These are phyloP conservation scores for Mechanitis mazaeus DNA, from an alignment of 2,888 invertebrate genomes.

Conservation along the genomic window DNA sequence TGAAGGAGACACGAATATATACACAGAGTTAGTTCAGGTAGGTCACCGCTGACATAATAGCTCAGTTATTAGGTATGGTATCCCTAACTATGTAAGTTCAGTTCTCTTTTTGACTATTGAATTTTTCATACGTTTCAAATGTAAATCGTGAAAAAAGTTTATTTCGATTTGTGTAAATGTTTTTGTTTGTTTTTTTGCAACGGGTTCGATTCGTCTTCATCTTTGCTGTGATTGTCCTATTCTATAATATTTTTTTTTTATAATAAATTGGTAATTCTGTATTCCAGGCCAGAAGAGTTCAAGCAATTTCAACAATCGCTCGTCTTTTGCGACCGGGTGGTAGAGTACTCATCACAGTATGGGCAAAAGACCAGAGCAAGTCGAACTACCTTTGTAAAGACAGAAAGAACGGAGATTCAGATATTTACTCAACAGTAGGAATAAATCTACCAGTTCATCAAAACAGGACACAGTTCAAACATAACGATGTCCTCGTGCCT, in stretches of 20 bases:
- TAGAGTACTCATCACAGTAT: conserved; percentile 91
- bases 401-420: conserved; percentile 31
- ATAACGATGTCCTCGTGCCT: conserved; percentile 95
- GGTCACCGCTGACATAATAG: too few species aligned
- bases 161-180: too few species aligned
- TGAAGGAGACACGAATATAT: background rate
- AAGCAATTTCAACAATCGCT: conserved; percentile 85
- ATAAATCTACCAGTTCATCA: conserved; percentile 86
- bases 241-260: background rate
- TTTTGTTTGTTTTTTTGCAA: too few species aligned
- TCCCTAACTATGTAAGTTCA: too few species aligned
- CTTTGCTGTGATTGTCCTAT: too few species aligned
- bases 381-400: conserved; percentile 65
- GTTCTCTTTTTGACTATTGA: too few species aligned
- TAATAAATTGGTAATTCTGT: background rate
- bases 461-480: conserved; percentile 92
- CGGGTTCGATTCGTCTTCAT: too few species aligned
- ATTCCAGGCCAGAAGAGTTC: conserved; percentile 81
- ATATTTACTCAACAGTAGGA: conserved; percentile 40
- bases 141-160: too few species aligned
- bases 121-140: too few species aligned
- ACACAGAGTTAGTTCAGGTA: too few species aligned
- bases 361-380: conserved; percentile 93
- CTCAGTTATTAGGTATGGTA: too few species aligned
- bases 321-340: conserved; percentile 85